Evolutionary conservation across 2,888 invertebrate species (phyloP), one percentile per base, ranked within the genome.

Genomic region (Yponomeuta sedellus): DNA sequence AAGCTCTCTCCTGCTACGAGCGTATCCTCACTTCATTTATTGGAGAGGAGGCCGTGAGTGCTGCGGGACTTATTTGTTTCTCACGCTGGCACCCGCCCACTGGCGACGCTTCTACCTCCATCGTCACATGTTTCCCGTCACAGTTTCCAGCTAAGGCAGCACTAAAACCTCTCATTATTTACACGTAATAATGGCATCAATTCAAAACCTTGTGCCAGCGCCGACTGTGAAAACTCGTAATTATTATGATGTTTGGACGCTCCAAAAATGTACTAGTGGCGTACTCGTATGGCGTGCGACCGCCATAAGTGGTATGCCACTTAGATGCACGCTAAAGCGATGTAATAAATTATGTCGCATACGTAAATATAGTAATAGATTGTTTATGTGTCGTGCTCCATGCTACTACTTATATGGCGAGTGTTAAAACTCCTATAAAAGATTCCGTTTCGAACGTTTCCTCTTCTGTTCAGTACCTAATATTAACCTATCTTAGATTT

Each of bases 31-130:
- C 78, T 81, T 79, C 75, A 75, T 78, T 72, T 71, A 72, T 70
- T 70, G 66, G 63, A 70, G 70, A 71, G 69, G 75, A 74, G 73
- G 71, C 78, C 83, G 81, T 83, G 84, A 80, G 80, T 76, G 82
- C 79, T 79, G 81, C 85, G 79, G 72, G 74, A 77, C 73, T 72
- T 86, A 79, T 89, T 85, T 83, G 85, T 81, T 89, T 90, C 90
- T 85, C 90, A 90, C 90, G 90, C 77, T 88, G 79, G 70, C 88
- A 85, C 85, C 83, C 88, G 85, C 90, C 90, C 86, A 89, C 89
- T 74, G 74, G 71, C 57, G 34, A 34, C 74, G 73, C 73, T 74
- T 70, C 71, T 74, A 71, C 77, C 78, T 74, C 77, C 73, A 77
- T 12, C 59, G 59, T 22, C 59, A 59, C 20, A 59, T 25, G 22